These are phyloP conservation scores for Calliopum simillimum DNA, from an alignment of 2,888 invertebrate genomes.

Conservation along the genomic window DNA sequence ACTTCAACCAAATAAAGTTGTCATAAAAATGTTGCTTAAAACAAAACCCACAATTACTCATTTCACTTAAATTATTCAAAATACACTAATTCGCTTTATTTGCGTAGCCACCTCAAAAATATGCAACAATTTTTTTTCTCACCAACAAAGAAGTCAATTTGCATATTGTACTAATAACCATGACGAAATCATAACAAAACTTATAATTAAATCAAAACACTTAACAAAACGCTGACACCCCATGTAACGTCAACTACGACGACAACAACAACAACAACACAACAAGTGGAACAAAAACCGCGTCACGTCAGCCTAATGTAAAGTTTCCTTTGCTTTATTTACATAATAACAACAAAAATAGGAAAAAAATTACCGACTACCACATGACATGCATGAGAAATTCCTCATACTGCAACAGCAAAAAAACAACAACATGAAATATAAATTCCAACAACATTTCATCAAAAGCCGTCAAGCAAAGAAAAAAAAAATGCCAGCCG, in stretches of 20 bases:
- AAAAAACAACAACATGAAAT: slow-evolving; percentile 1
- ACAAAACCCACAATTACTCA: too few species aligned
- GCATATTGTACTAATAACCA: too few species aligned
- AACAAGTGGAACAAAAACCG: not conserved
- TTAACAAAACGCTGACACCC: not conserved
- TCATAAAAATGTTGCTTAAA: too few species aligned
- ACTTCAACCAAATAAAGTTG: too few species aligned
- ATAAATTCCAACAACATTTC: not conserved
- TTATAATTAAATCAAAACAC: too few species aligned
- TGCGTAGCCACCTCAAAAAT: not conserved
- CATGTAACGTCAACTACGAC: not conserved
- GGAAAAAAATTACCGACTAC: slow-evolving; percentile 8
- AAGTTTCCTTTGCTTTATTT: too few species aligned
- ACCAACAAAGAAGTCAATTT: too few species aligned
- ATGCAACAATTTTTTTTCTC: slow-evolving; percentile 6
- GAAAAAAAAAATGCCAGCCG: slow-evolving; percentile 45
- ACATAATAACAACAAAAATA: not conserved
- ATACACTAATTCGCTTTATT: too few species aligned
- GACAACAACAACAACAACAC: not conserved
- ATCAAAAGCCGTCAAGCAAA: not conserved
- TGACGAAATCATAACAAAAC: too few species aligned
- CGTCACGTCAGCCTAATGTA: too few species aligned
- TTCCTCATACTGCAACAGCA: not conserved
- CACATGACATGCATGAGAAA: not conserved
- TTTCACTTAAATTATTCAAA: too few species aligned